Evolutionary conservation across 2,113 vertebrate genomes (phyloP).

Genomic region (Dasypus novemcinctus): DNA sequence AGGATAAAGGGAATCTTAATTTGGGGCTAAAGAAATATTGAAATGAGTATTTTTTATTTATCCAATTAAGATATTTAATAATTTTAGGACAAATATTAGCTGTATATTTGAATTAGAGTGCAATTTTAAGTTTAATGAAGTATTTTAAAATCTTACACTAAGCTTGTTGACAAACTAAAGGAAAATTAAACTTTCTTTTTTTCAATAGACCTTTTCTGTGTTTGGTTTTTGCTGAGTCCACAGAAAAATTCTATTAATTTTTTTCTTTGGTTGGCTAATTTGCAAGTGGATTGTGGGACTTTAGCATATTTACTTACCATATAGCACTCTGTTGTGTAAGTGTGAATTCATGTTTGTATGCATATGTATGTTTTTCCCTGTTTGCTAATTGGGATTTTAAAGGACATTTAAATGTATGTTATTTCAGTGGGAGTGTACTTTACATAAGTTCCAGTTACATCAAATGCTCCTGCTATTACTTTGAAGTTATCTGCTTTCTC

Average conservation of each 20-base stretch:
- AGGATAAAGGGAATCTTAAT: not conserved
- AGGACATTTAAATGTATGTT: not conserved
- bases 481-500: not conserved
- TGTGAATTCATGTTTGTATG: not conserved
- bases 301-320: rapidly evolving
- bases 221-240: not conserved
- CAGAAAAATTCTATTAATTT: not conserved
- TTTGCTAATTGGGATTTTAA: not conserved
- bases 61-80: not conserved
- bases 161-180: not conserved
- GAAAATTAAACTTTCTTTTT: not conserved
- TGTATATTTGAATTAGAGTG: not conserved
- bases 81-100: not conserved
- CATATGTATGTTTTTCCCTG: not conserved
- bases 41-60: not conserved
- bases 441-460: not conserved
- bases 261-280: not conserved
- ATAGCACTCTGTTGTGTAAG: rapidly evolving
- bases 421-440: rapidly evolving
- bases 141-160: not conserved
- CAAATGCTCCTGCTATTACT: not conserved
- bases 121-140: not conserved
- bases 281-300: not conserved
- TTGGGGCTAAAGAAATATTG: not conserved
- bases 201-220: not conserved